Evolutionary conservation across 2,797 vertebrate species (phyloP).

Genomic region (Thunnus albacares): DNA sequence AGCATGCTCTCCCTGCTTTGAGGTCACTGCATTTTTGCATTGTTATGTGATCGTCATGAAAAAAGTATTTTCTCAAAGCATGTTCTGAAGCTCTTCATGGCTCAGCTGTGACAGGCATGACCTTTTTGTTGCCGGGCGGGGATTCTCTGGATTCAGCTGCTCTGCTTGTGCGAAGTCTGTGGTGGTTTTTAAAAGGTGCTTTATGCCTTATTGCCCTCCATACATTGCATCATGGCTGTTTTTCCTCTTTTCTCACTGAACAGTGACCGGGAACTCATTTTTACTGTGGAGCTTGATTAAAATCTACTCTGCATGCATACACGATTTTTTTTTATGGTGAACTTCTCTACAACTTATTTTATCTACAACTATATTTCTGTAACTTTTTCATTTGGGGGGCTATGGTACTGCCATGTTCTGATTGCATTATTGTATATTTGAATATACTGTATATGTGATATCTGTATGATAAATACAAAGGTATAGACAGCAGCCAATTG

Average conservation of each 20-base stretch:
- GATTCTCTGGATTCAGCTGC: slow-evolving; percentile 72
- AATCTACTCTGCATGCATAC: slow-evolving; percentile 23
- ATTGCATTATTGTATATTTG: background rate
- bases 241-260: slow-evolving; percentile 49
- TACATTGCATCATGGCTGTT: slow-evolving; percentile 52
- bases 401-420: background rate
- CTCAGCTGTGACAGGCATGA: slow-evolving; percentile 65
- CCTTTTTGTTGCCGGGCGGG: slow-evolving; percentile 64
- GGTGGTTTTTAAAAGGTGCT: slow-evolving; percentile 57
- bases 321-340: slow-evolving; percentile 19
- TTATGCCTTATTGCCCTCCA: slow-evolving; percentile 52
- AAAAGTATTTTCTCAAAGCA: slow-evolving; percentile 59
- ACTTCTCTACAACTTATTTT: slow-evolving; percentile 13
- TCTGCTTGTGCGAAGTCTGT: slow-evolving; percentile 49
- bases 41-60: slow-evolving; percentile 59
- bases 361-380: slow-evolving; percentile 10
- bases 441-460: background rate
- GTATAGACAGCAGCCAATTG: too few species aligned
- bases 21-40: slow-evolving; percentile 58
- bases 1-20: slow-evolving; percentile 45
- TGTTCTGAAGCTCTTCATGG: slow-evolving; percentile 51
- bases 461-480: too few species aligned
- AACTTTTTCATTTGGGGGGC: slow-evolving; percentile 8
- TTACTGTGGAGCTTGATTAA: slow-evolving; percentile 26
- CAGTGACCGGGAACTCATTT: slow-evolving; percentile 23